Percentiles rank a stretch among this genome's conserved stretches.
Evolutionary conservation across 1,140 invertebrate genomes (phyloP).

Genomic region (Onthophagus taurus): DNA sequence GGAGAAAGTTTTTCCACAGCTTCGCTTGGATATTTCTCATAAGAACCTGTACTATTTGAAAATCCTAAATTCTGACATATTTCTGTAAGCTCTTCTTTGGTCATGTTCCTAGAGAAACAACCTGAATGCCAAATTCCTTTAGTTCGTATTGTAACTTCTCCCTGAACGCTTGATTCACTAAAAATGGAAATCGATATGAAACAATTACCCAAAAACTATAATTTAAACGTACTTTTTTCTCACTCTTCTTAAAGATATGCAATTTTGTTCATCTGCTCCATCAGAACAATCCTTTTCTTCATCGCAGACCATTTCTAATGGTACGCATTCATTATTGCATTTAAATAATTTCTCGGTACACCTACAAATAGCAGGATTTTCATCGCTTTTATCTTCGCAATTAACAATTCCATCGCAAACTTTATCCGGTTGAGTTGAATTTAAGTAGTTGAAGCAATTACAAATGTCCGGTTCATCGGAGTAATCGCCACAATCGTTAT

Average conservation of each 20-base stretch:
- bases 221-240: conserved; percentile 18
- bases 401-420: conserved; percentile 71
- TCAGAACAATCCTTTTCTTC: conserved; percentile 56
- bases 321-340: conserved; percentile 47
- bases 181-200: conserved; percentile 13
- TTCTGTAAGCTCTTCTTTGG: conserved; percentile 32
- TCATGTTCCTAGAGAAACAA: conserved; percentile 41
- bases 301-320: conserved; percentile 63
- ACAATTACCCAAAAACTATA: conserved; percentile 5
- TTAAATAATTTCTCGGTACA: conserved; percentile 45
- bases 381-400: conserved; percentile 72
- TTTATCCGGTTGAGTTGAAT: conserved; percentile 49
- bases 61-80: conserved; percentile 40
- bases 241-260: conserved; percentile 30
- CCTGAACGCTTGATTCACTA: conserved; percentile 39
- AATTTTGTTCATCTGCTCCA: conserved; percentile 56
- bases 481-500: conserved; percentile 57
- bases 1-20: neutral
- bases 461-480: conserved; percentile 61
- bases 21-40: conserved; percentile 4
- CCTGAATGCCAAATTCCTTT: conserved; percentile 51
- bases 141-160: conserved; percentile 44
- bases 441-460: conserved; percentile 56
- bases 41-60: conserved; percentile 14
- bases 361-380: conserved; percentile 52